Percentiles rank a stretch among this genome's conserved stretches.
Evolutionary conservation across 2,113 vertebrate species (phyloP).

Genomic region (Bubo blakistoni): DNA sequence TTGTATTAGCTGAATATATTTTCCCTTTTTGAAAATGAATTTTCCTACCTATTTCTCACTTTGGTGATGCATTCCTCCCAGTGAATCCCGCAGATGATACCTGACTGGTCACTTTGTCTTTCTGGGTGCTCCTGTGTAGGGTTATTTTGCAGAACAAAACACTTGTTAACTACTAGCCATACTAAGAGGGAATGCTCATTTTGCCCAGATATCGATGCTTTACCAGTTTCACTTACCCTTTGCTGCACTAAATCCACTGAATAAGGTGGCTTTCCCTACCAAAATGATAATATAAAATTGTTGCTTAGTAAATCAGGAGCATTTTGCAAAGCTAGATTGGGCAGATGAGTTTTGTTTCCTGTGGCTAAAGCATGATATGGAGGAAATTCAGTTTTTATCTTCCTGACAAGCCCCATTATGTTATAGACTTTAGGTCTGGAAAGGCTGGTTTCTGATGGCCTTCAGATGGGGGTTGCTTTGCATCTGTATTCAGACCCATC

Average conservation of each 20-base stretch:
- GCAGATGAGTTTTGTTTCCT: neutral
- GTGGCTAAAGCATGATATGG: accelerated
- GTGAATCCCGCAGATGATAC: accelerated
- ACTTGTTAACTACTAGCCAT: neutral
- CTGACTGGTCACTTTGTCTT: neutral
- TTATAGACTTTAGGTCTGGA: neutral
- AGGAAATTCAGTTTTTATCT: neutral
- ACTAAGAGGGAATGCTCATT: neutral
- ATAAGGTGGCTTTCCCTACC: neutral
- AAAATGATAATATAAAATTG: accelerated
- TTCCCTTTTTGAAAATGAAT: neutral
- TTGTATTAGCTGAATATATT: neutral
- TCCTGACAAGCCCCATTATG: neutral
- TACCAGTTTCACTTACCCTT: neutral
- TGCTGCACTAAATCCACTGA: neutral
- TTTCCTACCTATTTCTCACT: neutral
- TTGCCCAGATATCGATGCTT: neutral
- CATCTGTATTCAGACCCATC: constrained; percentile 1
- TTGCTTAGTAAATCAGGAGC: neutral
- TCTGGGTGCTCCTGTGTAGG: neutral
- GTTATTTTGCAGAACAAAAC: neutral
- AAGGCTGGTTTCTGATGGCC: neutral
- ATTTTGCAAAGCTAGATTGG: neutral
- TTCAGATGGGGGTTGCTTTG: neutral
- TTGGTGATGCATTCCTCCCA: neutral